These are phyloP conservation scores for Glandiceps talaboti DNA, from an alignment of 53 echinoderm and acorn worm species.

Conservation along the genomic window DNA sequence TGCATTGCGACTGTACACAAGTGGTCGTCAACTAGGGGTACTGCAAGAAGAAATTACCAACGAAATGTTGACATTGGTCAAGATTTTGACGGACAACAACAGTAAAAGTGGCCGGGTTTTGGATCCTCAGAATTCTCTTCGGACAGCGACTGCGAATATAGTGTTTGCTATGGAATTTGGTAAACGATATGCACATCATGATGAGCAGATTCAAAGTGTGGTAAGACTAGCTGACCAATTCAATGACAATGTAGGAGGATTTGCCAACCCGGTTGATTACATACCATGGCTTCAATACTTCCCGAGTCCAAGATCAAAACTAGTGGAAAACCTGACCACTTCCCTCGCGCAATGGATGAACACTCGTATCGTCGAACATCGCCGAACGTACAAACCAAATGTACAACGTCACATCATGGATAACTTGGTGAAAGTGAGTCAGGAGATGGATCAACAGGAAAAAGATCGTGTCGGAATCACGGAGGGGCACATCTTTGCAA, in stretches of 20 bases:
- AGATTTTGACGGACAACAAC: constrained; percentile 51
- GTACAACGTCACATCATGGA: constrained; percentile 60
- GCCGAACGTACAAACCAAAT: constrained; percentile 26
- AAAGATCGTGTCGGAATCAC: constrained; percentile 14
- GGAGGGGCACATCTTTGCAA: constrained; percentile 26
- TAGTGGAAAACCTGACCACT: constrained; percentile 14
- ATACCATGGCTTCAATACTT: constrained; percentile 70
- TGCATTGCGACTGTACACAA: constrained; percentile 56
- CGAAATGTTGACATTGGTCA: constrained; percentile 52
- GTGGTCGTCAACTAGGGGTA: constrained; percentile 35
- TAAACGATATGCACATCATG: constrained; percentile 28
- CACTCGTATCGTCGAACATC: constrained; percentile 31
- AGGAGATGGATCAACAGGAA: constrained; percentile 16
- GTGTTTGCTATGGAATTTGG: constrained; percentile 20
- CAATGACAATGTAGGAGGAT: constrained; percentile 29
- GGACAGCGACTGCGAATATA: neutral
- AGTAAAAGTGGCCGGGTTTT: constrained; percentile 25
- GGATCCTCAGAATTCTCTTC: constrained; percentile 18
- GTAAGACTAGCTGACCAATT: constrained; percentile 39
- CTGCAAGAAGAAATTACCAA: constrained; percentile 37
- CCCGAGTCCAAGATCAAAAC: constrained; percentile 48
- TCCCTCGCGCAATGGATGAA: constrained; percentile 19
- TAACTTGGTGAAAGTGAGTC: constrained; percentile 42
- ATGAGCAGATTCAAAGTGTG: constrained; percentile 30
- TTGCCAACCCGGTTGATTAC: constrained; percentile 61